Percentiles rank a stretch among this genome's conserved stretches.
Evolutionary conservation across 2,797 vertebrate genomes (phyloP).

Genomic region (Lophius americanus): DNA sequence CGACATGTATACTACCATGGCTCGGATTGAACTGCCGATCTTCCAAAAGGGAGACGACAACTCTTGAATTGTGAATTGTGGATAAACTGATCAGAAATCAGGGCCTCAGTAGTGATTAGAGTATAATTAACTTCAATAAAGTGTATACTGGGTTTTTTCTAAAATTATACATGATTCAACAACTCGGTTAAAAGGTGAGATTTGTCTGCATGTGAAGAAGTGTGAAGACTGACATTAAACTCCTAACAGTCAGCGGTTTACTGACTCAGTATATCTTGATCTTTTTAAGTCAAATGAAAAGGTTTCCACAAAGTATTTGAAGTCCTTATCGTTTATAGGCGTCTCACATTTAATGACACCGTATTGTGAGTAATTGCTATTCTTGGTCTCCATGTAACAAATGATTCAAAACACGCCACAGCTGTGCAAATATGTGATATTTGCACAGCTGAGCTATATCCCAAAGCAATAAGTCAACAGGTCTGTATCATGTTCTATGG

Average conservation of each 20-base stretch:
- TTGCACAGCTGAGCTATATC: neutral
- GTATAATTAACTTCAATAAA: neutral
- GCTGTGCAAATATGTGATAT: neutral
- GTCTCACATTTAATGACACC: constrained; percentile 1
- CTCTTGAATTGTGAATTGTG: neutral
- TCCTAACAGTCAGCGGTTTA: neutral
- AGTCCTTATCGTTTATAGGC: constrained; percentile 17
- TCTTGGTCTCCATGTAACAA: constrained; percentile 10
- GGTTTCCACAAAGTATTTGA: constrained; percentile 11
- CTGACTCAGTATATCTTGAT: constrained; percentile 9
- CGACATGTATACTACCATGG: no score
- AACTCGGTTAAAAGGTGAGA: neutral
- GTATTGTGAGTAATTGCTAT: constrained; percentile 13
- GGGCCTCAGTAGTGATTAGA: neutral
- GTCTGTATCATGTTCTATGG: no score
- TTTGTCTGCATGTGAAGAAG: neutral
- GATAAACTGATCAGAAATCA: neutral
- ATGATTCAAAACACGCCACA: constrained; percentile 19
- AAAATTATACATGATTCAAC: neutral
- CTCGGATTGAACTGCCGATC: no score
- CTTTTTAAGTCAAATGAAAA: constrained; percentile 3
- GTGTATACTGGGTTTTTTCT: neutral
- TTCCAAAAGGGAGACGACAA: no score
- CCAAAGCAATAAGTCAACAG: neutral
- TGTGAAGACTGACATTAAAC: neutral